Evolutionary conservation across 2,888 invertebrate species (phyloP).

Genomic region (Arenicola marina): DNA sequence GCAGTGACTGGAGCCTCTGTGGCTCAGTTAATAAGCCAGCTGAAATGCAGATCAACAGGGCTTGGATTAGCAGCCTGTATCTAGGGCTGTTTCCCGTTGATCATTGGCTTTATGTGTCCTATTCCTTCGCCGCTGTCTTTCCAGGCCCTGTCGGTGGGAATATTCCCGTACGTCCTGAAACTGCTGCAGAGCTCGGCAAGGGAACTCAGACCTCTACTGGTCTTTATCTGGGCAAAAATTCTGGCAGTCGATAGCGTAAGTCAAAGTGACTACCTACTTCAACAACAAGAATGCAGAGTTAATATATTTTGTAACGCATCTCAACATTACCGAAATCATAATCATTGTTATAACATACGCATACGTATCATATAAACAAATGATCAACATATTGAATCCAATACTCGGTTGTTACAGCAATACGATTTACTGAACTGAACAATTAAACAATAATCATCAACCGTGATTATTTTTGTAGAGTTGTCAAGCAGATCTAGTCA

Average conservation of each 20-base stretch:
- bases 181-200: constrained; percentile 91
- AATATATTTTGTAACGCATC: background rate
- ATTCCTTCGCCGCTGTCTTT: background rate
- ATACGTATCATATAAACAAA: no score
- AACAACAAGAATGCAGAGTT: background rate
- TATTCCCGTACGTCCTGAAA: constrained; percentile 98
- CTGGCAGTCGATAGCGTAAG: constrained; percentile 91
- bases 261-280: constrained; percentile 42
- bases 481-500: constrained; percentile 92
- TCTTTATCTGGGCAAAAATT: constrained; percentile 99
- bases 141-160: constrained; percentile 90
- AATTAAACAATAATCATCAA: no score
- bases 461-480: constrained; percentile 69
- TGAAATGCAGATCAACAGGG: no score
- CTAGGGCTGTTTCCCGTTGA: background rate
- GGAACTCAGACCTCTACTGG: constrained; percentile 88
- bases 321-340: no score
- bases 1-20: no score
- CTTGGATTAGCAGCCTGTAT: no score
- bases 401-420: no score
- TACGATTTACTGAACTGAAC: no score
- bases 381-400: no score
- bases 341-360: no score
- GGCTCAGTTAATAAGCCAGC: no score
- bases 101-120: background rate